Percentiles rank a stretch among this genome's conserved stretches.
Evolutionary conservation across 2,888 invertebrate genomes (phyloP).

Genomic region (Dendrolimus houi): DNA sequence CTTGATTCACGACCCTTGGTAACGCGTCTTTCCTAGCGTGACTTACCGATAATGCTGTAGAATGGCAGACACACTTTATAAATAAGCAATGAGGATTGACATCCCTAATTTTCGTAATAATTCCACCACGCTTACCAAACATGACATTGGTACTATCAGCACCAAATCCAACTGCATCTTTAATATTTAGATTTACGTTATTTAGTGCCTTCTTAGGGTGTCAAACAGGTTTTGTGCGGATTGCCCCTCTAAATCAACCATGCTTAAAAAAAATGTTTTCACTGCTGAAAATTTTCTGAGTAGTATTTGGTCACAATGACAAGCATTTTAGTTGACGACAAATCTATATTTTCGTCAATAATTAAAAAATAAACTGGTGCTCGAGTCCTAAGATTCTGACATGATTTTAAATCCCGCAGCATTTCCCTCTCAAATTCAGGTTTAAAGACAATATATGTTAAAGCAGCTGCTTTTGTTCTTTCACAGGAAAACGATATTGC

Average conservation of each 20-base stretch:
- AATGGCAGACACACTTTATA: constrained; percentile 15
- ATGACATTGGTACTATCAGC: constrained; percentile 14
- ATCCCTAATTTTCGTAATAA: constrained; percentile 15
- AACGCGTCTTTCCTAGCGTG: constrained; percentile 9
- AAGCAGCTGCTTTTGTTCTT: too few relatives aligned
- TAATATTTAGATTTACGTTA: constrained; percentile 4
- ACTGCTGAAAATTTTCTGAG: too few relatives aligned
- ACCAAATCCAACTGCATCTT: constrained; percentile 8
- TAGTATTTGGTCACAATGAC: constrained; percentile 1
- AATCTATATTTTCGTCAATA: neutral
- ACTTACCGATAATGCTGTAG: constrained; percentile 8
- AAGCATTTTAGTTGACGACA: neutral
- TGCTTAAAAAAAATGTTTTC: neutral
- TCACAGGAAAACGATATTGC: too few relatives aligned
- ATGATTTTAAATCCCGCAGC: too few relatives aligned
- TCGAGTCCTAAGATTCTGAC: too few relatives aligned
- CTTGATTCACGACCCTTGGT: constrained; percentile 11
- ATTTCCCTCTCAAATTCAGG: neutral
- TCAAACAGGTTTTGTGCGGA: neutral
- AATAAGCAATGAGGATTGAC: constrained; percentile 13
- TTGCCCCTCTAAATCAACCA: too few relatives aligned
- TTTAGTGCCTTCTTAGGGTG: too few relatives aligned
- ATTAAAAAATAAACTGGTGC: too few relatives aligned
- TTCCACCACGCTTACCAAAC: constrained; percentile 10
- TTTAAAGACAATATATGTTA: neutral